A percentile compares a stretch with the other conserved stretches of the same genome.
phyloP scores from a whole-genome alignment of 2,113 vertebrate genomes.

The Tiliqua scincoides region DNA sequence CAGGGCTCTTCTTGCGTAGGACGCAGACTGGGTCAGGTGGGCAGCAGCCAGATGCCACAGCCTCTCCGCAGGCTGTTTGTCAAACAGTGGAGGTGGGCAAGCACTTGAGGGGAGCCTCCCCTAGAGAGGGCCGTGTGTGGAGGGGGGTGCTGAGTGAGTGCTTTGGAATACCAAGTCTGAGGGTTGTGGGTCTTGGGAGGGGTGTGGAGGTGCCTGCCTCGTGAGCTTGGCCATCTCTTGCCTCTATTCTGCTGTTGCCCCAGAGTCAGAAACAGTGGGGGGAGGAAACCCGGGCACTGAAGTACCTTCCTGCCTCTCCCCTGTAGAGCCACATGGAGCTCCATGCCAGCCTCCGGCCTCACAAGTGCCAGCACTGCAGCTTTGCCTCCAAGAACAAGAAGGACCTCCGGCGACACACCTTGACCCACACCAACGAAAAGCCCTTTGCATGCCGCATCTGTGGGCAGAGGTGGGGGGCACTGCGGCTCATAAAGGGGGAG shows the following conservation, averaged over 20 bases:
- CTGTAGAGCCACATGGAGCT: constrained; percentile 88
- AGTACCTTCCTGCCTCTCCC: not conserved
- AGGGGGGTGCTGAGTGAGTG: too few species aligned
- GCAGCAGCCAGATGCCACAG: too few species aligned
- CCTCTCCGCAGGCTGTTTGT: too few species aligned
- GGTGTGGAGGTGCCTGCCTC: too few species aligned
- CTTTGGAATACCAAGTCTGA: too few species aligned
- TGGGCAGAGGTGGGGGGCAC: constrained; percentile 86
- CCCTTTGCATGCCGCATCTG: constrained; percentile 94
- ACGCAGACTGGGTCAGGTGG: too few species aligned
- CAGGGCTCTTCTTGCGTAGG: rapidly evolving
- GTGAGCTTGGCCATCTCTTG: too few species aligned
- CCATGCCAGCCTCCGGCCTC: constrained; percentile 91
- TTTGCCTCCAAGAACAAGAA: constrained; percentile 99
- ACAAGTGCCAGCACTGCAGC: constrained; percentile 94
- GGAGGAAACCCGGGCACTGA: not conserved
- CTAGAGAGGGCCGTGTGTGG: too few species aligned
- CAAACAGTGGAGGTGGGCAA: not conserved
- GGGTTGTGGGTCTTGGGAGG: too few species aligned
- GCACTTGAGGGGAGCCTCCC: not conserved
- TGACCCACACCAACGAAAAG: constrained; percentile 98
- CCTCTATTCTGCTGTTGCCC: too few species aligned
- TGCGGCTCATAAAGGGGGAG: rapidly evolving
- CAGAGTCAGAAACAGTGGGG: not conserved
- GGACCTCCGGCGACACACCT: constrained; percentile 91